Percentiles rank a stretch among this genome's conserved stretches.
These are phyloP conservation scores for Leuctra nigra DNA, from an alignment of 2,888 invertebrate species.

Conservation along the genomic window DNA sequence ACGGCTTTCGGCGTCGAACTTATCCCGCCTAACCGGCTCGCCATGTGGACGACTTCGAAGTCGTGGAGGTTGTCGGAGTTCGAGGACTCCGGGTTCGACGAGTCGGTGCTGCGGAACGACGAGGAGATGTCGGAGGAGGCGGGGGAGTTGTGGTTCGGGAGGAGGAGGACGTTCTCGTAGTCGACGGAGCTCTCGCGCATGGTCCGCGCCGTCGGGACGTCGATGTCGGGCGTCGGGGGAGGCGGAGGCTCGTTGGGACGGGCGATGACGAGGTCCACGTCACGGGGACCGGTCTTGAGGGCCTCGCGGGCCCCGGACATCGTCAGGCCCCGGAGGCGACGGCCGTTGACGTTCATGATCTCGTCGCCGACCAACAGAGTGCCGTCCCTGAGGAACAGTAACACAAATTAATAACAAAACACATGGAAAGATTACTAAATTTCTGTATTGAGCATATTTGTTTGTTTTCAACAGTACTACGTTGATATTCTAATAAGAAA, in stretches of 20 bases:
- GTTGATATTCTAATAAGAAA: no score
- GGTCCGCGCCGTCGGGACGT: conserved; percentile 30
- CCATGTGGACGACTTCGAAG: neutral
- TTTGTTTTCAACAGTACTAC: no score
- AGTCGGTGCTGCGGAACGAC: conserved; percentile 3
- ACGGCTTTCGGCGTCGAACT: conserved; percentile 36
- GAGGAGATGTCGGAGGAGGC: neutral
- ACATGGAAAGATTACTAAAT: no score
- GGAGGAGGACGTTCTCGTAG: conserved; percentile 50
- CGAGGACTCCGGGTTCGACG: conserved; percentile 15
- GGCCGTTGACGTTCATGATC: conserved; percentile 64
- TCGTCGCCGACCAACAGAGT: conserved; percentile 62
- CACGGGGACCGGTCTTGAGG: conserved; percentile 52
- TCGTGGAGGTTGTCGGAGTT: conserved; percentile 25
- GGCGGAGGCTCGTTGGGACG: conserved; percentile 37
- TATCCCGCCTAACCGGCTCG: neutral
- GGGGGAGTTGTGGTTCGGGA: conserved; percentile 2
- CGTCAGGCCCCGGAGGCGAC: conserved; percentile 56
- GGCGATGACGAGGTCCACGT: conserved; percentile 60
- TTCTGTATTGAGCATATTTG: no score
- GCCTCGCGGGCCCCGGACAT: conserved; percentile 60
- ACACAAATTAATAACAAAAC: no score
- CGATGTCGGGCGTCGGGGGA: conserved; percentile 5
- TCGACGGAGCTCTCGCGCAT: conserved; percentile 64
- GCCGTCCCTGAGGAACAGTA: conserved; percentile 46